Conservation (phyloP, 1,140 invertebrate species). For the Eupristina koningsbergeri region DNA sequence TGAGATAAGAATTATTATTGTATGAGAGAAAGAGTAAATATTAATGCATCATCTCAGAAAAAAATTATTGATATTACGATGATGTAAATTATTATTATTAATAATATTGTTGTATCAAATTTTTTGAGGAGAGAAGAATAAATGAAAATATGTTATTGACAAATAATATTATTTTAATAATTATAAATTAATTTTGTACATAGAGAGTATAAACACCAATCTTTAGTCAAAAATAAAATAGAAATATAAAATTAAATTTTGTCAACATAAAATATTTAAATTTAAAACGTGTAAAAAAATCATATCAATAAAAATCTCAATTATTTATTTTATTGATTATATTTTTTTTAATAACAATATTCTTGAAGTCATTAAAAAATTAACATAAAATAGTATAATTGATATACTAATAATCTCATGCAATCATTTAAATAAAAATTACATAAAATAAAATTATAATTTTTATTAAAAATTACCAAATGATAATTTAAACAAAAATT, state of each 20-base stretch:
- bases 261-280: not conserved
- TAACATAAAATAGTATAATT: too few species aligned
- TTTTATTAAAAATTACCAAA: too few species aligned
- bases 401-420: too few species aligned
- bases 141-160: slow-evolving; percentile 62
- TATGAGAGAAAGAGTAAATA: slow-evolving; percentile 56
- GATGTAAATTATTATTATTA: slow-evolving; percentile 70
- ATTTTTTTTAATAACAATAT: not conserved
- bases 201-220: slow-evolving; percentile 37
- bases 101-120: slow-evolving; percentile 54
- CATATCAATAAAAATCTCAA: not conserved
- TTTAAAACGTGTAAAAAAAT: not conserved
- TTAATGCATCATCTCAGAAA: slow-evolving; percentile 61
- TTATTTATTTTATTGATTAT: not conserved
- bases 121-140: slow-evolving; percentile 69
- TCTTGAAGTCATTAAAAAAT: too few species aligned
- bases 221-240: slow-evolving; percentile 35
- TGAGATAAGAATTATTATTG: slow-evolving; percentile 64
- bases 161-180: slow-evolving; percentile 55
- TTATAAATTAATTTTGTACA: slow-evolving; percentile 44
- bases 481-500: too few species aligned
- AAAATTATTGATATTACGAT: slow-evolving; percentile 70
- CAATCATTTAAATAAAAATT: too few species aligned
- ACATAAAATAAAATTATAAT: too few species aligned
- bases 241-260: slow-evolving; percentile 39